Conservation (phyloP, 2,113 vertebrate genomes). For the Dolichallabes microphthalmus region DNA sequence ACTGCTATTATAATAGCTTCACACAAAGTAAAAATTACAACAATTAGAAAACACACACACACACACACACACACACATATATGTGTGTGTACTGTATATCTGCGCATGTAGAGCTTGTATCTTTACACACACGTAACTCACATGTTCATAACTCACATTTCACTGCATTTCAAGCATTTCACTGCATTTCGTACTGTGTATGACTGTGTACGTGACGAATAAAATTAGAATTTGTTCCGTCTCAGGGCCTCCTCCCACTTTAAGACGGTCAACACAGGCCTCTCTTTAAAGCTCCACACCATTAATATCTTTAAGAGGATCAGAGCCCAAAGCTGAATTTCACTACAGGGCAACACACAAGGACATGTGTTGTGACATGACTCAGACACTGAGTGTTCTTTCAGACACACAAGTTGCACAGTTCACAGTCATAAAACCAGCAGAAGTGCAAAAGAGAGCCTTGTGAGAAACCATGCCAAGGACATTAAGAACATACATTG, state of each 20-base stretch:
- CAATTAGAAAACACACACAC: background rate
- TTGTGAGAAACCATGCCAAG: background rate
- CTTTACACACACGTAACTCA: background rate
- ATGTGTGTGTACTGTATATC: background rate
- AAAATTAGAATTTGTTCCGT: no score
- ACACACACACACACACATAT: no score
- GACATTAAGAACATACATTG: background rate
- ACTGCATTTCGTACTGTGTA: no score
- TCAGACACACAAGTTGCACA: background rate
- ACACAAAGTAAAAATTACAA: background rate
- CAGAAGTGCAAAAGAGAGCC: background rate
- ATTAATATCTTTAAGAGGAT: slow-evolving; percentile 38
- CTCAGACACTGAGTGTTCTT: background rate
- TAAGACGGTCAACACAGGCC: slow-evolving; percentile 1
- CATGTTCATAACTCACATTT: no score
- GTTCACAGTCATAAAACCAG: background rate
- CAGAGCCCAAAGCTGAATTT: slow-evolving; percentile 35
- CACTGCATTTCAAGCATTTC: no score
- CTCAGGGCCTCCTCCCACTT: background rate
- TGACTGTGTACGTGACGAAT: no score
- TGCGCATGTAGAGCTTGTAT: background rate
- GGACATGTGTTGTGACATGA: slow-evolving; percentile 9
- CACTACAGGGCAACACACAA: slow-evolving; percentile 17
- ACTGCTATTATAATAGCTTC: background rate
- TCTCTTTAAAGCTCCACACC: slow-evolving; percentile 2